These are phyloP conservation scores for Chrysotoxum bicinctum DNA, from an alignment of 2,888 invertebrate genomes.

Conservation along the genomic window DNA sequence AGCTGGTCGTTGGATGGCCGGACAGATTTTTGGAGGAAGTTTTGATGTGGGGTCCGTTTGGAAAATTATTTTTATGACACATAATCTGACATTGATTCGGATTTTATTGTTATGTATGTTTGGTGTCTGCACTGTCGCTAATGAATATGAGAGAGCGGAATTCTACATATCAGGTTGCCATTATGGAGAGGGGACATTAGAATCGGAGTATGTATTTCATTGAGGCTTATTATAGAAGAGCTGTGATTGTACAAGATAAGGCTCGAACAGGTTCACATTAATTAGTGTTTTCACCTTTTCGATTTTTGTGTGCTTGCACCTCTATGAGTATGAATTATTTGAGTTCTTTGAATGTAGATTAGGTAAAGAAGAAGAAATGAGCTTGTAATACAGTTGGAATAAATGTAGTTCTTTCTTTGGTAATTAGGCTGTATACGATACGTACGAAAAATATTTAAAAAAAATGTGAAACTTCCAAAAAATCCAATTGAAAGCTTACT, in stretches of 20 bases:
- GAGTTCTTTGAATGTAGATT: not conserved
- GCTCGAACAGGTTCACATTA: not conserved
- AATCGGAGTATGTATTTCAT: constrained; percentile 25
- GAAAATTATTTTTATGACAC: constrained; percentile 60
- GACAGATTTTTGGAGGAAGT: constrained; percentile 31
- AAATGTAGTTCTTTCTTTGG: too few relatives aligned
- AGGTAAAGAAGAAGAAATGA: not conserved
- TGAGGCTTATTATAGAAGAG: not conserved
- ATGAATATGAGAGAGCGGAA: constrained; percentile 21
- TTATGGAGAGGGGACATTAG: constrained; percentile 21
- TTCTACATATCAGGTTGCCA: not conserved
- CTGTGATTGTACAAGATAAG: not conserved
- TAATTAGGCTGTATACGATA: too few relatives aligned
- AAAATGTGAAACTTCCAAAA: too few relatives aligned
- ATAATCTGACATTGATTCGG: constrained; percentile 67
- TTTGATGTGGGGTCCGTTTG: constrained; percentile 56
- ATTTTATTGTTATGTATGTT: constrained; percentile 67
- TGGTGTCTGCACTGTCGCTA: constrained; percentile 35
- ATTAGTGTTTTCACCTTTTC: not conserved
- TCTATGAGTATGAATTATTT: not conserved
- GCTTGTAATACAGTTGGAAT: too few relatives aligned
- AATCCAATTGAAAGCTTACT: too few relatives aligned
- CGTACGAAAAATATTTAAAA: too few relatives aligned
- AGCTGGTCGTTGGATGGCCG: constrained; percentile 1
- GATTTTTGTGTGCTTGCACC: not conserved